phyloP scores from a whole-genome alignment of 2,888 invertebrate genomes.

The Clitarchus hookeri region DNA sequence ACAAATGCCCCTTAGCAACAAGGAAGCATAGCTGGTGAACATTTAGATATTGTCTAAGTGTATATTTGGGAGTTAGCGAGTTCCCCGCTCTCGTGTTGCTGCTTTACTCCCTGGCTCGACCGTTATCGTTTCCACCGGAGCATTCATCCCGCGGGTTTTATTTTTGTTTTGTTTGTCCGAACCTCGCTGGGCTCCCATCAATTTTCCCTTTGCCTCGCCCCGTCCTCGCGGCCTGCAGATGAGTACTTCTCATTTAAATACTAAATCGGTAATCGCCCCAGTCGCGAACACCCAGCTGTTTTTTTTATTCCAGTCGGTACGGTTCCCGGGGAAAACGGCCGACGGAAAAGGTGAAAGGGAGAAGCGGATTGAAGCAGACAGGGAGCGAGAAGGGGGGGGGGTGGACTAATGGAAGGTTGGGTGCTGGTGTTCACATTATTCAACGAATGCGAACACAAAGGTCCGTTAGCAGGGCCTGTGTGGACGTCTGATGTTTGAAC shows the following conservation, averaged over 20 bases:
- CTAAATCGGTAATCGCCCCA: conserved; percentile 8
- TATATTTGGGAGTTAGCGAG: too few species aligned
- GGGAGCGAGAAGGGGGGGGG: neutral
- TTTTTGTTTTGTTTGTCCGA: neutral
- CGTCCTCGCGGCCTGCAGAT: neutral
- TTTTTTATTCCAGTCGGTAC: neutral
- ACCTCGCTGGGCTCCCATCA: neutral
- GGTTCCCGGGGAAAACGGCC: neutral
- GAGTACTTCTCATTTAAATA: neutral
- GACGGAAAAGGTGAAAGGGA: conserved; percentile 5
- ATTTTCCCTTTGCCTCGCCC: neutral
- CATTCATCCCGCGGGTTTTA: neutral
- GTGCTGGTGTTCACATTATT: neutral
- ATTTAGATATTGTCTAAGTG: too few species aligned
- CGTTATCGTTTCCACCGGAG: too few species aligned
- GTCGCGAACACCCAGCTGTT: neutral
- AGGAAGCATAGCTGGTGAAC: too few species aligned
- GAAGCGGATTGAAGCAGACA: neutral
- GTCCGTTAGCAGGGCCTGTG: neutral
- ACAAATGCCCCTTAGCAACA: too few species aligned
- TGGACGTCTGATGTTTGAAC: neutral
- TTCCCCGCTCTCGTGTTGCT: too few species aligned
- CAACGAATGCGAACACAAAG: neutral
- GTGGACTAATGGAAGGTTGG: neutral
- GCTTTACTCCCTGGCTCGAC: too few species aligned